Base-by-base conservation (phyloP, 2,797 vertebrate genomes). In the Sandelia bainsii region DNA sequence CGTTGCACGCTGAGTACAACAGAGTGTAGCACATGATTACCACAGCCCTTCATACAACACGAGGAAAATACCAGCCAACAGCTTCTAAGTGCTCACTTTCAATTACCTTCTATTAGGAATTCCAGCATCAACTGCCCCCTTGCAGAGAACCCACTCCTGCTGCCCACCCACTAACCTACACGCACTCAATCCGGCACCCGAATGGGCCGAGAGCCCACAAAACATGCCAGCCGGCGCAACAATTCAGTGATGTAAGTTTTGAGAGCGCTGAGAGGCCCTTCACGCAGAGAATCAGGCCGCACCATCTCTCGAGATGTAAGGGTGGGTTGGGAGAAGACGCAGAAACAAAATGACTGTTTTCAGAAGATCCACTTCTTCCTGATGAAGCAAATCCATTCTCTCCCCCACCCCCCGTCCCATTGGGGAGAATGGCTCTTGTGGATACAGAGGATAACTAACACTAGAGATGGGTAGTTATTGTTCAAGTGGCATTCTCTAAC, bases 21-120 rank as follows among this genome's bases (percentile, higher is more conserved):
- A 57, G 77, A 77, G 75, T 89, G 81, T 84, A 93, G 91, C 82
- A 87, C 90, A 90, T 92, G 87, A 93, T 93, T 92, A 71, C 77
- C 3, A 37, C 46, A 13, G 75, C 80, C 59, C 69, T 79, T 84
- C 84, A 82, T 72, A 4, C 27, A 9, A n/a, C 46, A 65, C 1
- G 42, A 84, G 81, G 73, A 88, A 84, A 87, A 88, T 57, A 80
- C 75, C 83, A 51, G 69, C 85, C 84, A 75, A 56, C 77, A n/a
- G 81, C 71, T 74, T 63, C 69, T 62, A 80, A 91, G 91, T 90
- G 86, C 86, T 88, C 80, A 70, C 90, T 92, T 92, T 91, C 91
- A 92, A 93, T 92, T 89, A 93, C 83, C 86, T 87, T 60, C 86
- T 89, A 92, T 92, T 92, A 92, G 91, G 85, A 89, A 91, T 89